Evolutionary conservation across 2,797 vertebrate genomes (phyloP).

Genomic region (Anableps anableps): DNA sequence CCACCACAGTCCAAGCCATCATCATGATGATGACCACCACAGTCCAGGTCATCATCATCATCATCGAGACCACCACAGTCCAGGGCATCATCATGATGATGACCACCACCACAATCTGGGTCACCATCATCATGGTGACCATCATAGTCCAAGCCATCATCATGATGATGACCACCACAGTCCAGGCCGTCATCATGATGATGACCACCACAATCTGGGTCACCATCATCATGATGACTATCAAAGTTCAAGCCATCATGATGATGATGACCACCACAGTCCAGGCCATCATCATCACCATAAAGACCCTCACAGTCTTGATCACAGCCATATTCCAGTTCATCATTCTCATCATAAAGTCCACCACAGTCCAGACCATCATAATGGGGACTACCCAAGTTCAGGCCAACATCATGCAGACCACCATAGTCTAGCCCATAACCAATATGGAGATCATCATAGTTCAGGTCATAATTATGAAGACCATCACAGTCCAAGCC

Average conservation of each 20-base stretch:
- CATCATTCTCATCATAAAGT: slow-evolving; percentile 5
- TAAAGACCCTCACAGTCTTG: slow-evolving; percentile 20
- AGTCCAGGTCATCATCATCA: neutral
- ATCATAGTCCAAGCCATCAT: neutral
- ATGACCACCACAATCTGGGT: neutral
- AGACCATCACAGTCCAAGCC: neutral
- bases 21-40: neutral
- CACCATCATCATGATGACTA: neutral
- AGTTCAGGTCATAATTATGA: slow-evolving; percentile 8
- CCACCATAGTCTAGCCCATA: neutral
- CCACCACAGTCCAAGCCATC: neutral
- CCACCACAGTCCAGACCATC: slow-evolving; percentile 6
- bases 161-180: neutral
- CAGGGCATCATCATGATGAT: slow-evolving; percentile 9
- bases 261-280: slow-evolving; percentile 17
- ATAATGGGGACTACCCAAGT: slow-evolving; percentile 9
- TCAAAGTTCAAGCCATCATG: neutral
- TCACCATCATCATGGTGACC: slow-evolving; percentile 32
- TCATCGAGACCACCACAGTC: neutral
- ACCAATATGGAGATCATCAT: slow-evolving; percentile 26
- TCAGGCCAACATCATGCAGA: neutral
- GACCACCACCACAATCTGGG: slow-evolving; percentile 6
- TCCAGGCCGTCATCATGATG: neutral
- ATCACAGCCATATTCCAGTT: neutral
- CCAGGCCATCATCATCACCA: slow-evolving; percentile 14